phyloP scores from a whole-genome alignment of 92 coral and sea anemone genomes.

The Parazoanthus swiftii region DNA sequence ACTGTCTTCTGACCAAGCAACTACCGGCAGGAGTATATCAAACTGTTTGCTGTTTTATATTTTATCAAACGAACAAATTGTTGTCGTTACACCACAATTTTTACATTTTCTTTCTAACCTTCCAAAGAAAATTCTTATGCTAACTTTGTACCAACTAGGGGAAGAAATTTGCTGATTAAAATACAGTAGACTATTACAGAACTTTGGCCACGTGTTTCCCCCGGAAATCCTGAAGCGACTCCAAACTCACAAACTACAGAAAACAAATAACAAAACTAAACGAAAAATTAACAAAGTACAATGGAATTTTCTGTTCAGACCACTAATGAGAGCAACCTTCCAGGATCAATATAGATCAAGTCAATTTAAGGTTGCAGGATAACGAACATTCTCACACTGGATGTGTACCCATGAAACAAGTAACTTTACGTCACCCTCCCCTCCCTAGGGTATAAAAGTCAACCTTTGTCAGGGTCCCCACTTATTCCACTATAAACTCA shows the following conservation, averaged over 20 bases:
- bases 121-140: background rate
- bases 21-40: background rate
- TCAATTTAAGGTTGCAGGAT: too few relatives aligned
- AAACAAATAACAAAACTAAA: too few relatives aligned
- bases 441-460: background rate
- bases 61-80: background rate
- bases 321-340: background rate
- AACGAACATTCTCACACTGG: too few relatives aligned
- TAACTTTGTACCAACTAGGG: conserved; percentile 1
- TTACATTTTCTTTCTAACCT: background rate
- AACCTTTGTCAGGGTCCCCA: conserved; percentile 5
- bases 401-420: too few relatives aligned
- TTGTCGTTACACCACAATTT: background rate
- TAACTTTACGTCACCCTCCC: conserved; percentile 27
- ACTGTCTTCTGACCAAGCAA: background rate
- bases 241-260: too few relatives aligned
- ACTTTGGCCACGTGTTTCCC: too few relatives aligned
- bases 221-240: too few relatives aligned
- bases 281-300: too few relatives aligned
- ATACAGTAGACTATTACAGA: conserved; percentile 52
- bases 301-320: too few relatives aligned
- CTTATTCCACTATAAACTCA: conserved; percentile 91
- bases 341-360: too few relatives aligned
- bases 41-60: too few relatives aligned
- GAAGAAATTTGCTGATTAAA: conserved; percentile 30